Evolutionary conservation across 2,888 invertebrate species (phyloP).

Genomic region (Cremastobaeus sp.): DNA sequence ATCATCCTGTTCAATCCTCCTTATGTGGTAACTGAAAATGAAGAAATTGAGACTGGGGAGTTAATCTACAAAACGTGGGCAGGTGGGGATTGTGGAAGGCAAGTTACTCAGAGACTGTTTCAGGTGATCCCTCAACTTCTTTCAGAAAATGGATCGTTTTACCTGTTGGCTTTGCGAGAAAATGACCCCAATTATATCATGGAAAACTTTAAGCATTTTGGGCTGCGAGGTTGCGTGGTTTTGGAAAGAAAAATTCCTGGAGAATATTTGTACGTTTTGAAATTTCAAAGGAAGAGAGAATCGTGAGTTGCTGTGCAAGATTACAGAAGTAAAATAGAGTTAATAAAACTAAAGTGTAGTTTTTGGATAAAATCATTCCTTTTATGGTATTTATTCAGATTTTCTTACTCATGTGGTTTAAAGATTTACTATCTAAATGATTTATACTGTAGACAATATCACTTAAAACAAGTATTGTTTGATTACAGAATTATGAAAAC

Average conservation of each 20-base stretch:
- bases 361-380: too few relatives aligned
- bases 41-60: slow-evolving; percentile 82
- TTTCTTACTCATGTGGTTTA: too few relatives aligned
- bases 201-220: slow-evolving; percentile 80
- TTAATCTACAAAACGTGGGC: slow-evolving; percentile 87
- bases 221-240: slow-evolving; percentile 82
- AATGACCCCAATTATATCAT: slow-evolving; percentile 89
- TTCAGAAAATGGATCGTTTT: slow-evolving; percentile 88
- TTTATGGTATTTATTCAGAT: too few relatives aligned
- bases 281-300: slow-evolving; percentile 81
- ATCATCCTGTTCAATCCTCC: slow-evolving; percentile 98
- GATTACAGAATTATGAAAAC: too few relatives aligned
- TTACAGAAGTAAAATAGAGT: not conserved
- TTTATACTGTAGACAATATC: too few relatives aligned
- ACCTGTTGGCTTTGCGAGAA: slow-evolving; percentile 91
- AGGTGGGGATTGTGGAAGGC: slow-evolving; percentile 86
- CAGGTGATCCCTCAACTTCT: slow-evolving; percentile 84
- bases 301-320: too few relatives aligned
- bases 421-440: too few relatives aligned
- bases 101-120: slow-evolving; percentile 83
- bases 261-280: slow-evolving; percentile 91
- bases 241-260: slow-evolving; percentile 89
- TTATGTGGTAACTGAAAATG: slow-evolving; percentile 92
- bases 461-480: too few relatives aligned
- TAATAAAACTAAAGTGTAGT: too few relatives aligned